Percentiles rank a stretch among this genome's conserved stretches.
These are phyloP conservation scores for Apamea monoglypha DNA, from an alignment of 2,888 invertebrate species.

Conservation along the genomic window DNA sequence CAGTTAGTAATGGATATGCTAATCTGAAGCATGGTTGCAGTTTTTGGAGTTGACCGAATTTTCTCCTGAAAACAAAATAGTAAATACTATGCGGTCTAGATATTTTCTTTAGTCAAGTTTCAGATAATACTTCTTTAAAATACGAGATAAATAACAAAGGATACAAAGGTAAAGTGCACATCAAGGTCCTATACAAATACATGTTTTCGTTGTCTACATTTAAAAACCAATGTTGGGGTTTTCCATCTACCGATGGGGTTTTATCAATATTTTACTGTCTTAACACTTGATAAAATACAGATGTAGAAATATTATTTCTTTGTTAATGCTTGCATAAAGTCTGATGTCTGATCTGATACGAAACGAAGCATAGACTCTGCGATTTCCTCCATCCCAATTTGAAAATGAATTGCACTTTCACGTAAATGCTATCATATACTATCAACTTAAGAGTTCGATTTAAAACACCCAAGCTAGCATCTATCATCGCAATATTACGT, in stretches of 20 bases:
- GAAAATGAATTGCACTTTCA: too few species aligned
- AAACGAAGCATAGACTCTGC: not conserved
- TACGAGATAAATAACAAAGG: conserved; percentile 22
- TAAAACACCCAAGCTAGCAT: not conserved
- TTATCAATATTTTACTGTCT: not conserved
- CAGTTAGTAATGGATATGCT: conserved; percentile 23
- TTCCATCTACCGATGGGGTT: conserved; percentile 20
- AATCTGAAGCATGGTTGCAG: conserved; percentile 3
- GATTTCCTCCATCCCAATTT: too few species aligned
- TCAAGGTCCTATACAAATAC: conserved; percentile 53
- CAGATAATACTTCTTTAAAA: conserved; percentile 1
- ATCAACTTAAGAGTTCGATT: not conserved
- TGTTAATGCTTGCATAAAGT: not conserved
- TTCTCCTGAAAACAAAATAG: not conserved
- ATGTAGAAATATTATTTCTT: not conserved
- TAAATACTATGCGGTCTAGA: not conserved
- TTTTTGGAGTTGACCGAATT: not conserved
- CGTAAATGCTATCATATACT: not conserved
- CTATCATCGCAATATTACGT: not conserved
- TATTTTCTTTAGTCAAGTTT: not conserved
- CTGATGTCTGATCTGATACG: not conserved
- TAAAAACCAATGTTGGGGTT: conserved; percentile 32
- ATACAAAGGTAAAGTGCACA: conserved; percentile 26
- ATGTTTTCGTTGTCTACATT: conserved; percentile 24
- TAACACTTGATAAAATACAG: not conserved